These are phyloP conservation scores for Poeciliopsis prolifica DNA, from an alignment of 2,113 vertebrate genomes.

Conservation along the genomic window DNA sequence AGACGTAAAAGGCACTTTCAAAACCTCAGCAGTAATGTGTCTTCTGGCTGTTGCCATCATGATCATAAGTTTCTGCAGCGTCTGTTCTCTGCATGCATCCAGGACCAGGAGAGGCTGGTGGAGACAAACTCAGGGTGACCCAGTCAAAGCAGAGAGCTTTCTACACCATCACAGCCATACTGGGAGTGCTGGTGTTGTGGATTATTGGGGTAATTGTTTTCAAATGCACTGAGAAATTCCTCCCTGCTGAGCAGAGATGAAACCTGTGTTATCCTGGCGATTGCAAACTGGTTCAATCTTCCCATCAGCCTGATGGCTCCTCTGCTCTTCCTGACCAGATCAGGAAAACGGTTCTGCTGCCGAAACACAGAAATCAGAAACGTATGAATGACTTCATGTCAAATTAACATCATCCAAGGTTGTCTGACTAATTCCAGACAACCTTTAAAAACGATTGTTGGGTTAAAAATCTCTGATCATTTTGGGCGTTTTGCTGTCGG, in stretches of 20 bases:
- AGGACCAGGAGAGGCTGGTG: slow-evolving; percentile 17
- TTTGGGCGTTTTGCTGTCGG: too few relatives aligned
- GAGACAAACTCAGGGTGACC: background rate
- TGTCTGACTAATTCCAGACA: too few relatives aligned
- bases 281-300: background rate
- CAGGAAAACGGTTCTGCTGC: background rate
- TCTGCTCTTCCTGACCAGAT: slow-evolving; percentile 2
- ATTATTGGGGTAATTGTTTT: background rate
- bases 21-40: rapidly evolving
- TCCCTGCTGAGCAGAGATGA: background rate
- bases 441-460: too few relatives aligned
- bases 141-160: slow-evolving; percentile 41
- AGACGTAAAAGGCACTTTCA: background rate
- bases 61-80: slow-evolving; percentile 9
- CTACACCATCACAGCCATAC: slow-evolving; percentile 14
- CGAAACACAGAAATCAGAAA: too few relatives aligned
- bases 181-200: background rate
- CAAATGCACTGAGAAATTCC: rapidly evolving
- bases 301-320: background rate
- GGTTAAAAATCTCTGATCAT: too few relatives aligned
- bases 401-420: too few relatives aligned
- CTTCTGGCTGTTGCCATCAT: background rate
- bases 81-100: slow-evolving; percentile 28
- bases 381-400: too few relatives aligned
- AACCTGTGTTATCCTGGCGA: rapidly evolving